Evolutionary conservation across 2,113 vertebrate species (phyloP), one percentile per base, ranked within the genome.

Genomic region (Labeo catla): DNA sequence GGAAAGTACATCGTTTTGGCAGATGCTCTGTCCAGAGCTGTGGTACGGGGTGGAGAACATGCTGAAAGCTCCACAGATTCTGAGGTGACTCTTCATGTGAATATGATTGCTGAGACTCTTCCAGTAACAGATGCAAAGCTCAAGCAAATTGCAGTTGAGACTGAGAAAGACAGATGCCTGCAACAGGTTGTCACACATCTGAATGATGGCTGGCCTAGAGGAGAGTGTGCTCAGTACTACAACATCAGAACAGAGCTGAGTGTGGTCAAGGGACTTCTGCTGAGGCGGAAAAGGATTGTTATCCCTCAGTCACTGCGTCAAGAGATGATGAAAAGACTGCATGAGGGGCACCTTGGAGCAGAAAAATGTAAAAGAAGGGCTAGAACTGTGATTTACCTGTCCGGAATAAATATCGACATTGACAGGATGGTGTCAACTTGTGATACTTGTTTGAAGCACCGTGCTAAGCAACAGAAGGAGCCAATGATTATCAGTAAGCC

Each of bases 321-420:
- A 9, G 45, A 88, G 13, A 84, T 90, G 81, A 47, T 86, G 15
- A 84, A 84, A 23, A 80, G 81, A 12, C 43, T 85, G 76, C 76
- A 87, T 45, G 74, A 86, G 12, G 84, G 86, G 8, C 74, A 87
- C 81, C 76, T 84, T 0, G 43, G 88, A 21, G 47, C n/a, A 13
- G 57, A 86, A 70, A 89, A 84, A 70, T 89, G 81, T 34, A 86
- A 86, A 39, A 83, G 78, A 76, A 84, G 79, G 70, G 78, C 73
- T 10, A 54, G 72, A 77, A 83, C 49, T 21, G 39, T 70, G 10
- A 45, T 88, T 2, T 88, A 86, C 15, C n/a, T 19, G 8, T 21
- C 21, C 8, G 8, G 21, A 61, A 61, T 61, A 61, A 61, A 61
- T 8, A 5, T 16, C 21, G 57, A 61, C 57, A 61, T n/a, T 3